These are phyloP conservation scores for Oncorhynchus clarkii DNA, from an alignment of 2,113 vertebrate species.

Conservation along the genomic window DNA sequence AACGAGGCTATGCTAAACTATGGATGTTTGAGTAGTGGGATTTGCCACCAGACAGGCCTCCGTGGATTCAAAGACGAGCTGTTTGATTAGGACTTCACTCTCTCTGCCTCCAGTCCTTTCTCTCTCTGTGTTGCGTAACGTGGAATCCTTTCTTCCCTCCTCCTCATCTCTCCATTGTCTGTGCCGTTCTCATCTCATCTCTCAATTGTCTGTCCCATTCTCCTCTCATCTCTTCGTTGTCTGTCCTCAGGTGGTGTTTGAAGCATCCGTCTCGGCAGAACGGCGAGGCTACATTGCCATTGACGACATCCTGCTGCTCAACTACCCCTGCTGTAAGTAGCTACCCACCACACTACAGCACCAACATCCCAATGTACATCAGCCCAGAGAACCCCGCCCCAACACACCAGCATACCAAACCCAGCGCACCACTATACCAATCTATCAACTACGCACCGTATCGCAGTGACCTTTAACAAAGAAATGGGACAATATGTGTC, in stretches of 20 bases:
- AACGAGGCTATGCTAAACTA: neutral
- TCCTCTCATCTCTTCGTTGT: constrained; percentile 56
- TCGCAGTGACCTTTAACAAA: constrained; percentile 54
- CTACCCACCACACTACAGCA: neutral
- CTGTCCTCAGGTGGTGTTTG: constrained; percentile 86
- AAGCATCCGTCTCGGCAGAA: constrained; percentile 85
- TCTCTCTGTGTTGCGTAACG: neutral
- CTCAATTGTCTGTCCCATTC: constrained; percentile 63
- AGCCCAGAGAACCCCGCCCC: no score
- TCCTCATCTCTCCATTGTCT: neutral
- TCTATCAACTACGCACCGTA: constrained; percentile 52
- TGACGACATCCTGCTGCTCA: constrained; percentile 92
- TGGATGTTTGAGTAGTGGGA: neutral
- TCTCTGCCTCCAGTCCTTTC: neutral
- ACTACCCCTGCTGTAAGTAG: constrained; percentile 95
- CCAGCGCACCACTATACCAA: neutral
- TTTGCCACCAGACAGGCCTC: neutral
- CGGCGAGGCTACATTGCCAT: constrained; percentile 88
- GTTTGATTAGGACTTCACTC: neutral
- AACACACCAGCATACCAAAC: constrained; percentile 31
- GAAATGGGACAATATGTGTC: neutral
- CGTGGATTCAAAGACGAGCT: neutral
- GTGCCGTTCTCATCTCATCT: constrained; percentile 49
- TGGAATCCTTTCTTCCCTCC: neutral
- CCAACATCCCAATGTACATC: constrained; percentile 66